These are phyloP conservation scores for Ctenodactylus gundi DNA, from an alignment of 2,113 vertebrate species.

Conservation along the genomic window DNA sequence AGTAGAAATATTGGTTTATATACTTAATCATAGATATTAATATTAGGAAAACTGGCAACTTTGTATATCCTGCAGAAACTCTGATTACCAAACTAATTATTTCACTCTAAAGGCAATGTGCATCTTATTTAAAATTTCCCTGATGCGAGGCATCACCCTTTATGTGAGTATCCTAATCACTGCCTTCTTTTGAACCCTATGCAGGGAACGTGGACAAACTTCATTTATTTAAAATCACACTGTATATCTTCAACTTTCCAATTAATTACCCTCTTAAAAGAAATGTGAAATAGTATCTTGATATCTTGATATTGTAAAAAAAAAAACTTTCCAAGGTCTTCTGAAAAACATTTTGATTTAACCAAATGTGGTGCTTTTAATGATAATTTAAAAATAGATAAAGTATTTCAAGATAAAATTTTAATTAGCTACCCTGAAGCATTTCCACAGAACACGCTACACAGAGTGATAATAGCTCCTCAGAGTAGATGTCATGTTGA, in stretches of 20 bases:
- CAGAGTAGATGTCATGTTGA: not conserved
- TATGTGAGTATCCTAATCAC: not conserved
- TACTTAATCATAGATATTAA: not conserved
- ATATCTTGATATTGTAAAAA: not conserved
- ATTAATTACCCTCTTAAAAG: not conserved
- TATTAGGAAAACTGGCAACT: not conserved
- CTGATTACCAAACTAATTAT: not conserved
- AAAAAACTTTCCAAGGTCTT: not conserved
- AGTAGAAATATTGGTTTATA: not conserved
- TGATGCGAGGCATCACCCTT: too few relatives aligned
- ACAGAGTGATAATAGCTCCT: not conserved
- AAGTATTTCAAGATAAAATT: conserved; percentile 11
- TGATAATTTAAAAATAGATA: not conserved
- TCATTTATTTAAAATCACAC: not conserved
- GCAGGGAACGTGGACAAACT: not conserved
- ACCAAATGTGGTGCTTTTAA: not conserved
- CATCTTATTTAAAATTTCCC: not conserved
- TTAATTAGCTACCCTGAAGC: not conserved
- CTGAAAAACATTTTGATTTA: not conserved
- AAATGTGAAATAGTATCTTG: not conserved
- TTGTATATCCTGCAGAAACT: too few relatives aligned
- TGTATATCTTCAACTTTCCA: not conserved
- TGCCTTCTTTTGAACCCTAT: not conserved
- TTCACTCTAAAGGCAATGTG: not conserved
- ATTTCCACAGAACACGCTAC: not conserved